Evolutionary conservation across 2,113 vertebrate species (phyloP), one percentile per base, ranked within the genome.

Genomic region (Salvelinus sp.): DNA sequence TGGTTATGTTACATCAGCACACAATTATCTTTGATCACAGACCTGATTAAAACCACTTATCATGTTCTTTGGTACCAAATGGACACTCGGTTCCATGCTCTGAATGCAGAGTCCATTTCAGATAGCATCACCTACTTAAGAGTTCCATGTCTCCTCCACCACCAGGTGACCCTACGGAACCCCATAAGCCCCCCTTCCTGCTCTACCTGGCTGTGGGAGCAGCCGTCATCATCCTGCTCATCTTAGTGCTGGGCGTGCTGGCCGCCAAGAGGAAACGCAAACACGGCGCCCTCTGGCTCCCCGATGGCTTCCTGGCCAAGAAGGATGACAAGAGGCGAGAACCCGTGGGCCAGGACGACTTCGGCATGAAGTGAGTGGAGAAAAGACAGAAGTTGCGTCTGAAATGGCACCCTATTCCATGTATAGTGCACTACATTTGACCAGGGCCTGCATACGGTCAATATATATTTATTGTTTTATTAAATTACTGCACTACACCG

Each of bases 281-380:
- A 71, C 94, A 96, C 0, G 95, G 96, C 1, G 83, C 92, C 0
- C 93, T 98, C 70, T 98, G 97, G 97, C 93, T 98, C 5, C 97
- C 97, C 0, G 97, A 98, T 47, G 97, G 97, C 1, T 98, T 98
- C 80, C 84, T 95, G 73, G 89, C 95, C 73, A 93, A 90, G 76
- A 94, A 96, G 67, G 96, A 97, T 68, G 94, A 95, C 72, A 98
- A 97, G 73, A 95, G 97, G 50, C 93, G 96, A 3, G 97, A 98
- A 76, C 97, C 97, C 0, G 96, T 98, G 3, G 97, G 97, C 72
- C 96, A 98, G 86, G 97, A 98, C 63, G 97, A 97, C 64, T 95
- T 97, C 73, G 96, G 96, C 70, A 90, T 98, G 85, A 98, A 97
- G 97, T 98, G 86, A 96, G 96, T 92, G 10, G 58, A 69, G 25